phyloP scores from a whole-genome alignment of 2,888 invertebrate genomes.

The Selenia dentaria region DNA sequence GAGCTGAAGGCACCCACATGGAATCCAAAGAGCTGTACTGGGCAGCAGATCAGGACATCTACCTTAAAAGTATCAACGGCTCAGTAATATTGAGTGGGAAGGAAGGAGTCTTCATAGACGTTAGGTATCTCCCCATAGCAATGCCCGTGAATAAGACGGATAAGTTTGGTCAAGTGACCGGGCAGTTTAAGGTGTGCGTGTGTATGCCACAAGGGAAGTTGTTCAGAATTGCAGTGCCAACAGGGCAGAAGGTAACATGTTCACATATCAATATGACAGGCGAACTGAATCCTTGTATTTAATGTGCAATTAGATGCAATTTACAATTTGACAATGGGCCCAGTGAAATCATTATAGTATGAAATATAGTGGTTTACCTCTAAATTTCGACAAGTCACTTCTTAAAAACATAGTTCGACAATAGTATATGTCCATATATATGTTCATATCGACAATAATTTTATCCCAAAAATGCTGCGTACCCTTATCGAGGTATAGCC shows the following conservation, averaged over 20 bases:
- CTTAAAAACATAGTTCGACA: too few relatives aligned
- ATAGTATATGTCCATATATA: too few relatives aligned
- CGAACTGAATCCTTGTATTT: conserved; percentile 87
- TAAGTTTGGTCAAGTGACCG: conserved; percentile 43
- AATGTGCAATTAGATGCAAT: conserved; percentile 25
- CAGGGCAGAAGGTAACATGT: conserved; percentile 85
- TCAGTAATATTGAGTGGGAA: conserved; percentile 88
- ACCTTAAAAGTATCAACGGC: conserved; percentile 90
- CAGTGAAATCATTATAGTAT: too few relatives aligned
- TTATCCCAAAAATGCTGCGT: too few relatives aligned
- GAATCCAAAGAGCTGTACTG: conserved; percentile 89
- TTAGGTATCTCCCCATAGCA: conserved; percentile 89
- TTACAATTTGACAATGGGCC: too few relatives aligned
- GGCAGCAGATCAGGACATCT: conserved; percentile 92
- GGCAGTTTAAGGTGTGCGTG: conserved; percentile 94
- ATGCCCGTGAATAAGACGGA: conserved; percentile 63
- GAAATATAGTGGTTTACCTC: too few relatives aligned
- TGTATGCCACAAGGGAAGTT: conserved; percentile 95
- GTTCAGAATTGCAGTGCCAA: conserved; percentile 90
- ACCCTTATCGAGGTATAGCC: too few relatives aligned
- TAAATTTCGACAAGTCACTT: too few relatives aligned
- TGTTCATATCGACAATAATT: too few relatives aligned
- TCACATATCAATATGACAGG: conserved; percentile 85
- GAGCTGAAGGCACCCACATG: conserved; percentile 91
- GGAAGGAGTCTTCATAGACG: conserved; percentile 89